Percentiles rank a stretch among this genome's conserved stretches.
phyloP scores from a whole-genome alignment of 1,140 invertebrate genomes.

The Ectropis grisescens region DNA sequence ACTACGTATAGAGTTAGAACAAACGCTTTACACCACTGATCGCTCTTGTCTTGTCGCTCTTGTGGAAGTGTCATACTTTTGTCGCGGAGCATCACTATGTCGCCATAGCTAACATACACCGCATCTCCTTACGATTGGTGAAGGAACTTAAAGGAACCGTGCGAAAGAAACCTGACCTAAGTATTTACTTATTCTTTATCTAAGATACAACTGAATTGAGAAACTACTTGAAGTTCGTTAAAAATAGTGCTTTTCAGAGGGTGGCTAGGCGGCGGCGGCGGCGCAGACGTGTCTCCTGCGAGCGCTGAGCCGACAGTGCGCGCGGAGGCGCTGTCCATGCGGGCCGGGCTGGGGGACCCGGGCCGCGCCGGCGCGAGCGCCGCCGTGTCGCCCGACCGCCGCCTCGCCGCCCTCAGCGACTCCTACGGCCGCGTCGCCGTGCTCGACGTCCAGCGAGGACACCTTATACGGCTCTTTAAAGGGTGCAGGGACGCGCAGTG shows the following conservation, averaged over 20 bases:
- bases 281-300: constrained; percentile 50
- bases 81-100: too few relatives aligned
- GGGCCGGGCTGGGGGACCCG: constrained; percentile 88
- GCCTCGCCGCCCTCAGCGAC: constrained; percentile 87
- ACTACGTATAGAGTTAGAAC: too few relatives aligned
- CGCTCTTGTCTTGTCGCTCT: too few relatives aligned
- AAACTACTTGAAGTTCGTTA: too few relatives aligned
- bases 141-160: too few relatives aligned
- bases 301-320: constrained; percentile 66
- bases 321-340: constrained; percentile 76
- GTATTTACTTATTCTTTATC: too few relatives aligned
- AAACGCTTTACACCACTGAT: too few relatives aligned
- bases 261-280: constrained; percentile 72
- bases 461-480: constrained; percentile 91
- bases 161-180: too few relatives aligned
- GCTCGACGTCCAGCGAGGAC: constrained; percentile 84
- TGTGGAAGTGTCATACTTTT: too few relatives aligned
- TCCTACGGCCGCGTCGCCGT: constrained; percentile 88
- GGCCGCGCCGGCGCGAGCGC: constrained; percentile 81
- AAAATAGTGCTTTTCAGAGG: constrained; percentile 66
- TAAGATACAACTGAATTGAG: too few relatives aligned
- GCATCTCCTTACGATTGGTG: too few relatives aligned
- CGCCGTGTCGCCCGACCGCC: constrained; percentile 83
- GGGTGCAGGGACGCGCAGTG: constrained; percentile 95
- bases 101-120: too few relatives aligned